A percentile compares a stretch with the other conserved stretches of the same genome.
Conservation (phyloP, 2,888 invertebrate genomes). For the Microctonus brassicae region DNA sequence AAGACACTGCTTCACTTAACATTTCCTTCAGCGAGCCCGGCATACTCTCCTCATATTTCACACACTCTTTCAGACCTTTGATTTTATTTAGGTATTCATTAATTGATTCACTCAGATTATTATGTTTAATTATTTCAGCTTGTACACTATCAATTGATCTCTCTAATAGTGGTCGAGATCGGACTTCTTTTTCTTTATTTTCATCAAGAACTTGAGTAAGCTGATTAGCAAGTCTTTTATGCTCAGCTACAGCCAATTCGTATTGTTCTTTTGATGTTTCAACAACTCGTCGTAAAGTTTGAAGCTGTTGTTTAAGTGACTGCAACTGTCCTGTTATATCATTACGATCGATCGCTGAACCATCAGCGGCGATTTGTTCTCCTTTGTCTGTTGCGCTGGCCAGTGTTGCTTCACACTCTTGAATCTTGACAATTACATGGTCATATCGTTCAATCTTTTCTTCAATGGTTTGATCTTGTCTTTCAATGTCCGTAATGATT, state of each 20-base stretch:
- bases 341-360: conserved; percentile 88
- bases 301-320: conserved; percentile 86
- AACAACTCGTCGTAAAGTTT: conserved; percentile 83
- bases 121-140: conserved; percentile 84
- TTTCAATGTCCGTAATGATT: conserved; percentile 87
- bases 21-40: conserved; percentile 86
- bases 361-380: conserved; percentile 92
- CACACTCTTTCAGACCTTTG: conserved; percentile 78
- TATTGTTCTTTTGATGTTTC: conserved; percentile 90
- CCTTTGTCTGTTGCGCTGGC: conserved; percentile 93
- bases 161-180: conserved; percentile 85
- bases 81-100: conserved; percentile 80
- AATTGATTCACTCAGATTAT: conserved; percentile 78
- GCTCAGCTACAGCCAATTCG: conserved; percentile 89
- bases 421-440: conserved; percentile 87
- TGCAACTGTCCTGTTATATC: conserved; percentile 90
- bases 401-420: conserved; percentile 89
- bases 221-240: conserved; percentile 86
- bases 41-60: conserved; percentile 82
- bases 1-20: conserved; percentile 85
- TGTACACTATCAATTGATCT: conserved; percentile 85
- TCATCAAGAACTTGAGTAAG: conserved; percentile 87
- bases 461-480: conserved; percentile 83
- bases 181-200: conserved; percentile 83
- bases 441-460: conserved; percentile 91